Base-by-base conservation (phyloP, 2,797 vertebrate genomes). In the Malacoctenus gilli region DNA sequence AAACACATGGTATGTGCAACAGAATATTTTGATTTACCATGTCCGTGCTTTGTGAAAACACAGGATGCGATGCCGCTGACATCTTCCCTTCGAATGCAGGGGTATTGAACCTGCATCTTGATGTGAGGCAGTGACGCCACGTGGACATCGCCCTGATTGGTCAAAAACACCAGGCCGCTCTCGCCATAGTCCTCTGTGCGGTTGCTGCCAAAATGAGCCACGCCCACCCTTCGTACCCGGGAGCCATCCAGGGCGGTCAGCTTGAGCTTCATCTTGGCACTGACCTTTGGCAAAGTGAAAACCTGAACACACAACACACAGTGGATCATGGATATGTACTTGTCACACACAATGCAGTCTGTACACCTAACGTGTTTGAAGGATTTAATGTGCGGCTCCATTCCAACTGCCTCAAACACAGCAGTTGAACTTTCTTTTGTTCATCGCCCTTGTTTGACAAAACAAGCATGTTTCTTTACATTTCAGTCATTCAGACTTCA, bases 31-130 rank as follows among this genome's bases (percentile, higher is more conserved):
- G 4, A 1, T 36, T 58, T 69, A 90, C 89, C 89, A 39, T 90
- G 89, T 48, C 97, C 96, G 0, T 95, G 92, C 46, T 94, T 98
- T 53, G 97, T 99, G 91, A 99, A 99, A 74, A 99, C 96, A 0
- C 97, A 99, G 37, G 97, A 99, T 0, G 96, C 96, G 10, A 99
- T 99, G 72, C 97, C 97, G 0, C 96, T 98, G 55, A 98, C 95
- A 8, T 99, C 97, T 84, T 98, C 97, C 38, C 92, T 88, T 47
- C 97, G 95, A 77, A 99, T 96, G 77, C 97, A 99, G 46, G 94
- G 91, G 72, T 95, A 93, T 3, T 95, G 95, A 36, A 95, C 95
- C 87, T 98, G 97, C 80, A 96, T 86, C 90, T 96, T 97, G 40
- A 99, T 92, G 12, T 19, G 91, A 76, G 97, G 97, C 80, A 99